Evolutionary conservation across 1,140 invertebrate species (phyloP).

Genomic region (Lineus longissimus): DNA sequence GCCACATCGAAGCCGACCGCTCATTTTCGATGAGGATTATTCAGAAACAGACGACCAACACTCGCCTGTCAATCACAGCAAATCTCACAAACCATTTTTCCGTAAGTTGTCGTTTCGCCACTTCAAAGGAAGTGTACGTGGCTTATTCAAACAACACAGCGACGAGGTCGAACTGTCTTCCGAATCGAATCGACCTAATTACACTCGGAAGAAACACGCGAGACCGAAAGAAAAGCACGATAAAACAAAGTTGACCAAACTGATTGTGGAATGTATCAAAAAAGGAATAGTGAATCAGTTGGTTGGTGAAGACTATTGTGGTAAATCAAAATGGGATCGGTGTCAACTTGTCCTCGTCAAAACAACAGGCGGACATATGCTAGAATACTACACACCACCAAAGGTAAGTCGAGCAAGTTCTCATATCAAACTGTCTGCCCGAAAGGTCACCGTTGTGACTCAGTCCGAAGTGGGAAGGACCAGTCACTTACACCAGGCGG

Average conservation of each 20-base stretch:
- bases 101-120: constrained; percentile 73
- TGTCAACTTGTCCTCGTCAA: constrained; percentile 85
- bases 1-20: constrained; percentile 16
- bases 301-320: constrained; percentile 68
- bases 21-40: constrained; percentile 46
- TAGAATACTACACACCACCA: constrained; percentile 93
- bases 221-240: constrained; percentile 70
- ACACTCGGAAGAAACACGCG: constrained; percentile 28
- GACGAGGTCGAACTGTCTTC: constrained; percentile 77
- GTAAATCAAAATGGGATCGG: constrained; percentile 91
- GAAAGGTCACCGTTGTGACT: too few relatives aligned
- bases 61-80: constrained; percentile 14
- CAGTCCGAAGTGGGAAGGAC: too few relatives aligned
- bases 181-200: constrained; percentile 27
- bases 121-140: constrained; percentile 69
- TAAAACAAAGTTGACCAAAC: constrained; percentile 60
- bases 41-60: constrained; percentile 69
- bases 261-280: constrained; percentile 80
- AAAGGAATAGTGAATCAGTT: constrained; percentile 90
- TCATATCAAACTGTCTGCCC: neutral
- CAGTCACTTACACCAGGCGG: too few relatives aligned
- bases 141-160: constrained; percentile 85
- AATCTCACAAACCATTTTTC: constrained; percentile 69
- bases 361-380: constrained; percentile 87
- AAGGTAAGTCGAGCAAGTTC: constrained; percentile 62